Base-by-base conservation (phyloP, 2,113 vertebrate genomes). In the Procavia capensis region DNA sequence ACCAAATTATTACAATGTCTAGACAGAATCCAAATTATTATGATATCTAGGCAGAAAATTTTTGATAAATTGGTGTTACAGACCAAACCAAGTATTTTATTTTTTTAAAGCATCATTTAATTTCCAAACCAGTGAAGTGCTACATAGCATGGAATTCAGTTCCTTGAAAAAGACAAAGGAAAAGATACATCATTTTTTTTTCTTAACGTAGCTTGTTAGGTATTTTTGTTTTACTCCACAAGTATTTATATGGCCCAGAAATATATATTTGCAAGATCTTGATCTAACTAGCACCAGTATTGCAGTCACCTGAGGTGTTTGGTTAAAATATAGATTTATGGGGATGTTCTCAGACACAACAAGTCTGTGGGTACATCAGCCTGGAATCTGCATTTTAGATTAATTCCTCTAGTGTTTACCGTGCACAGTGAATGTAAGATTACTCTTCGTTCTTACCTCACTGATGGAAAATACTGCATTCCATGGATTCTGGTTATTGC, bases 81-180 rank as follows among this genome's bases (percentile, higher is more conserved):
- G 29, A 59, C 5, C 39, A 92, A 95, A 57, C 20, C 36, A 43
- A 50, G 74, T 22, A 85, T 86, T 75, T 90, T 17, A 80, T 90
- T 57, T 66, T 13, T 84, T 70, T 82, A 90, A 90, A 64, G 17
- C 8, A 93, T 75, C 74, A 83, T 66, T 93, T 80, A 76, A 59
- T 95, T 85, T 95, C 78, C 29, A 59, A 97, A 70, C 11, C 43
- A 96, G 4, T 64, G 41, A 92, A 90, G 76, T 92, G 24, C 64
- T 96, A 1, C 57, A 61, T 89, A 79, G 8, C 8, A 45, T 82
- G 7, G 91, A 80, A 22, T 93, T 84, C 72, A 85, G 36, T 74
- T 88, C 82, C 43, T 90, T 95, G 47, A 82, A 79, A 85, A 85
- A 63, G 6, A 36, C 9, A 45, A 61, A 87, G 19, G 24, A 64